Percentiles rank a stretch among this genome's conserved stretches.
phyloP scores from a whole-genome alignment of 2,113 vertebrate species.

The Engraulis encrasicolus region DNA sequence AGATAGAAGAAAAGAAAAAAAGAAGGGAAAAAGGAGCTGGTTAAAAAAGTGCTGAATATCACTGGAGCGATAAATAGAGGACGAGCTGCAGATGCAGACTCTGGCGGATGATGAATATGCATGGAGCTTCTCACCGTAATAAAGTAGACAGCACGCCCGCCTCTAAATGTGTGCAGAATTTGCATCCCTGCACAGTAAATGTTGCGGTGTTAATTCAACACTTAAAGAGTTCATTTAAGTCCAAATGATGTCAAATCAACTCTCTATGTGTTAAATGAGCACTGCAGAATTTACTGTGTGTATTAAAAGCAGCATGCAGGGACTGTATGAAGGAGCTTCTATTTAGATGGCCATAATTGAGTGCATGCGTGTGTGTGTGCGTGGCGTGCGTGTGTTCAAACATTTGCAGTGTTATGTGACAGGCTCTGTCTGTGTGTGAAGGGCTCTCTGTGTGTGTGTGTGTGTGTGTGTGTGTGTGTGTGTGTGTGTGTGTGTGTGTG shows the following conservation, averaged over 20 bases:
- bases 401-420: too few species aligned
- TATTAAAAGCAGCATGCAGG: too few species aligned
- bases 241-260: too few species aligned
- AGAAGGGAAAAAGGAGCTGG: background rate
- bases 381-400: too few species aligned
- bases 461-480: background rate
- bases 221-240: too few species aligned
- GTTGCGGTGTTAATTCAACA: too few species aligned
- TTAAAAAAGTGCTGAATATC: slow-evolving; percentile 42
- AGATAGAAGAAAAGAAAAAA: slow-evolving; percentile 20
- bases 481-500: background rate
- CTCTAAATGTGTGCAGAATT: background rate
- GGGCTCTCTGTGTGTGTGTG: too few species aligned
- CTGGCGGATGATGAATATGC: slow-evolving; percentile 50
- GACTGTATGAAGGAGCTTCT: too few species aligned
- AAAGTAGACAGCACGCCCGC: slow-evolving; percentile 17
- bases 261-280: too few species aligned
- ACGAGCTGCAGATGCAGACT: slow-evolving; percentile 30
- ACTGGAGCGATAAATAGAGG: slow-evolving; percentile 32
- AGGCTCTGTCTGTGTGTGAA: background rate
- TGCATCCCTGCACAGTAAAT: too few species aligned
- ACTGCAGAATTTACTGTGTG: too few species aligned
- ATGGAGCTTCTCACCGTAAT: slow-evolving; percentile 36
- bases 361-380: background rate
- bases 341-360: background rate